Percentiles rank a stretch among this genome's conserved stretches.
Evolutionary conservation across 2,888 invertebrate genomes (phyloP).

Genomic region (Halocaridina rubra): DNA sequence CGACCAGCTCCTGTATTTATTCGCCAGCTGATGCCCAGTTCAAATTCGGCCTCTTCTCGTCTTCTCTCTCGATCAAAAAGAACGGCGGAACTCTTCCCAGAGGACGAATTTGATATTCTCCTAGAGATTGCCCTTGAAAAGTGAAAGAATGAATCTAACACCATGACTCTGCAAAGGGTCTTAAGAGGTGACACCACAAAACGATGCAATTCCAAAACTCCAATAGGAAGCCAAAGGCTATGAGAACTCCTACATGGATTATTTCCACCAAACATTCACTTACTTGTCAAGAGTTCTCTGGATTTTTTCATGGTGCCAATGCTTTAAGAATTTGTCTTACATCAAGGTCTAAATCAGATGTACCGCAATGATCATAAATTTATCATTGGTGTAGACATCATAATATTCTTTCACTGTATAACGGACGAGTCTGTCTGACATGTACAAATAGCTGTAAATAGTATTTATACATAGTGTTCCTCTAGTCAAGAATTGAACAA

Average conservation of each 20-base stretch:
- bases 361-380: not conserved
- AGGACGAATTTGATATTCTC: not conserved
- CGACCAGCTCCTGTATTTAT: not conserved
- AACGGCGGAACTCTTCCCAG: not conserved
- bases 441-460: slow-evolving; percentile 32
- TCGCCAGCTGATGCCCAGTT: not conserved
- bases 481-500: slow-evolving; percentile 3
- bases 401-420: not conserved
- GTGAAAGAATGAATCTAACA: no score
- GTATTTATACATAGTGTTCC: slow-evolving; percentile 24
- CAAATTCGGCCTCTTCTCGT: not conserved
- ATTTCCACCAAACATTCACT: not conserved
- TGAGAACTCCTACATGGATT: no score
- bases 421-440: not conserved
- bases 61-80: not conserved
- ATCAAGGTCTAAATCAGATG: not conserved
- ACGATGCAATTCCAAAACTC: not conserved
- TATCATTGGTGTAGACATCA: slow-evolving; percentile 19
- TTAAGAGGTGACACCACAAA: no score
- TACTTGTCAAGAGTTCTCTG: not conserved
- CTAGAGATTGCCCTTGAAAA: not conserved
- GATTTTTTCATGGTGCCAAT: not conserved
- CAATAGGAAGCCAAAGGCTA: not conserved
- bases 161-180: no score
- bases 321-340: slow-evolving; percentile 10